Base-by-base conservation (phyloP, 2,113 vertebrate genomes). In the Hippocampus abdominalis region DNA sequence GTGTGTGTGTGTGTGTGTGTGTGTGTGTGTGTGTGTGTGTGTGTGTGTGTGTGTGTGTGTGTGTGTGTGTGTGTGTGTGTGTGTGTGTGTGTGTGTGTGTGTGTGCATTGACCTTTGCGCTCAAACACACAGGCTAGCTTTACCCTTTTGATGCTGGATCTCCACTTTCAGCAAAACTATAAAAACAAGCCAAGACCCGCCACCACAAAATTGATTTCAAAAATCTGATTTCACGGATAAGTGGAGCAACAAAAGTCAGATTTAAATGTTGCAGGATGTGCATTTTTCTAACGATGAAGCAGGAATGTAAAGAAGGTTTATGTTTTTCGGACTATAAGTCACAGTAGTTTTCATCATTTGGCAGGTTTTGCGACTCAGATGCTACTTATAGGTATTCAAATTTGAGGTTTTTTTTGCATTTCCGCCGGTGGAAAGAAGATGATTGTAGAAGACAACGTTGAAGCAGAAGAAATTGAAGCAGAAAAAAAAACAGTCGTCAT, bases 41-140 rank as follows among this genome's bases (percentile, higher is more conserved):
- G 4, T 8, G 9, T 56, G 40, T 70, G 67, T 68, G 4, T 8
- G 9, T 56, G 40, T 70, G 67, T 68, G 5, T 66, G 61, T 75
- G 60, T 68, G 29, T 68, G 11, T 42, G 39, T 23, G 39, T 3
- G 20, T 23, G 20, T 62, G 60, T 11, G 60, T 21, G 32, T 20
- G 29, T 32, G 29, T 18, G 18, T 20, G 23, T 15, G 56, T 27
- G 56, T 15, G 56, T 13, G 36, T 63, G 4, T 8, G 8, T 54
- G 40, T 70, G 67, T 68, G 61, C 61, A 16, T 69, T 66, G 2
- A 29, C 62, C 59, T 57, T 61, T 54, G 36, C 57, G 63, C 20
- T 9, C 66, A 29, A 51, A 16, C 56, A 59, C 12, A 29, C 56
- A 13, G 15, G n/a, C 25, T 16, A 15, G 20, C 18, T 7, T 21